Evolutionary conservation across 1,140 invertebrate species (phyloP).

Genomic region (Tetramorium simillimum): DNA sequence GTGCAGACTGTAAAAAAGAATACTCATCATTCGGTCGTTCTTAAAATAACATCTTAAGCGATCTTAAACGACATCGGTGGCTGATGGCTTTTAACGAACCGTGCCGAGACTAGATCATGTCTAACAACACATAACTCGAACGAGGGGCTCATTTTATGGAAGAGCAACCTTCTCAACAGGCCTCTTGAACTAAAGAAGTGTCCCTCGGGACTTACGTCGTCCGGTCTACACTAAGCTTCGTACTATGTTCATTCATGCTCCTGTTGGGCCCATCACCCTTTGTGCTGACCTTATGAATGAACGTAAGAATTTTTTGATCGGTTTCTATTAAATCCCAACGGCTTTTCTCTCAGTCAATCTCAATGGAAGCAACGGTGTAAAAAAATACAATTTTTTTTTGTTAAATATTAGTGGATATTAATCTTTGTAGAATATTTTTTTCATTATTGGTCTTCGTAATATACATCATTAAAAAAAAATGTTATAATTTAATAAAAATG

Average conservation of each 20-base stretch:
- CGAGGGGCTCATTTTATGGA: neutral
- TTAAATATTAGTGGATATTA: neutral
- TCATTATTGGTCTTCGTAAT: neutral
- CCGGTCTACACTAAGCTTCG: slow-evolving; percentile 67
- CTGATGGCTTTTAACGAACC: slow-evolving; percentile 67
- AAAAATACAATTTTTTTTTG: neutral
- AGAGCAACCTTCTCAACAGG: neutral
- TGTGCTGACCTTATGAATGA: slow-evolving; percentile 78
- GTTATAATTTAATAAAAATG: neutral
- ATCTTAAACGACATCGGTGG: slow-evolving; percentile 73
- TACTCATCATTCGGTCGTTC: slow-evolving; percentile 15
- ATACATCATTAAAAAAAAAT: neutral
- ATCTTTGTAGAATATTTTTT: neutral
- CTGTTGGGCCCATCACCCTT: slow-evolving; percentile 64
- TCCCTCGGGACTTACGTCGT: slow-evolving; percentile 58
- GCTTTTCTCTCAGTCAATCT: slow-evolving; percentile 5
- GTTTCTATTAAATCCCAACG: neutral
- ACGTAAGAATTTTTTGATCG: slow-evolving; percentile 63
- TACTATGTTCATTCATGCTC: slow-evolving; percentile 82
- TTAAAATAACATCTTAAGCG: slow-evolving; percentile 76
- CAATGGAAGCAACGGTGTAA: neutral
- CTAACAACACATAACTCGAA: slow-evolving; percentile 35
- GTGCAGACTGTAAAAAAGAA: neutral
- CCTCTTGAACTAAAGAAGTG: slow-evolving; percentile 56
- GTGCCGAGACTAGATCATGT: slow-evolving; percentile 69